Base-by-base conservation (phyloP, 2,113 vertebrate species). In the Amblyornis subalaris region DNA sequence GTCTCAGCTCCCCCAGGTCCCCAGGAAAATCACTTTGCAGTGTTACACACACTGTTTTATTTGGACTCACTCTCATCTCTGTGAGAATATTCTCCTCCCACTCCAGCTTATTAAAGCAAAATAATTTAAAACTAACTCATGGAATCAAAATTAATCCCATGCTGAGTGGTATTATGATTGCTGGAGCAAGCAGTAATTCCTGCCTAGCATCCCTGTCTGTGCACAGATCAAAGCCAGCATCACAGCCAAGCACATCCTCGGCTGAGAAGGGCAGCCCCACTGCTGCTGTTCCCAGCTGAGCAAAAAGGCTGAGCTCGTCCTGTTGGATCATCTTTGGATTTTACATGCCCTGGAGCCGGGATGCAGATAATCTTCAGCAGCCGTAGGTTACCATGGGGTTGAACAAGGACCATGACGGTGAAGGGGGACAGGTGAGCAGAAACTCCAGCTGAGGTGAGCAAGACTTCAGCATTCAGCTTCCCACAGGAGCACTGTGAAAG, bases 91-190 rank as follows among this genome's bases (percentile, higher is more conserved):
- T 83, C 38, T 85, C 75, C 51, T 83, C 90, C 67, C 72, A 62
- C 24, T n/a, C 28, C 12, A 47, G 36, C 4, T 45, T 88, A 83
- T 45, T 94, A 86, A 69, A 91, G 60, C n/a, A 91, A 93, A 95
- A 88, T 77, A 88, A 88, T 90, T 90, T 91, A 69, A 76, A 91
- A 86, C 54, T 62, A 88, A 70, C 80, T 90, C 65, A 75, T 24
- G 25, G 60, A 85, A 80, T 90, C 75, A 86, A 80, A 93, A 95
- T 90, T 71, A 95, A 90, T 84, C 92, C 82, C 91, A 90, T 77
- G 93, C 90, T 96, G 91, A 90, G 85, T 64, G 64, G 48, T 83
- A 88, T 91, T 91, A 85, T 90, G 88, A 88, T 85, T 95, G 47
- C 91, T 91, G 85, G 89, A 94, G 82, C 85, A 94, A 82, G 50